phyloP scores from a whole-genome alignment of 2,113 vertebrate species.

The Talpa occidentalis region DNA sequence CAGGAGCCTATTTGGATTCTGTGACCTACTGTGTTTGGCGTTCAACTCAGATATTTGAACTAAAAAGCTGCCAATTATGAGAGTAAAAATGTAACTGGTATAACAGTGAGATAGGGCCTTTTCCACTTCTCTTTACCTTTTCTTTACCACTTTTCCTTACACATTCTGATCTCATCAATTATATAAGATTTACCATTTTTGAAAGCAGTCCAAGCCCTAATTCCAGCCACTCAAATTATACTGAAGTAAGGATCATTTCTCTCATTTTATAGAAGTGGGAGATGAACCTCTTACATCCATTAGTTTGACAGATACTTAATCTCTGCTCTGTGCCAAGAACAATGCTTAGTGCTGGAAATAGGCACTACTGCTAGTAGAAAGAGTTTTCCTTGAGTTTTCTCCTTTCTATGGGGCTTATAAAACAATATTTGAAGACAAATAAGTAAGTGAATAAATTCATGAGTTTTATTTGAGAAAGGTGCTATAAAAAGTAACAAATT shows the following conservation, averaged over 20 bases:
- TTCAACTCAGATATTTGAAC: background rate
- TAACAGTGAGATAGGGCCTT: too few species aligned
- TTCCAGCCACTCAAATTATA: background rate
- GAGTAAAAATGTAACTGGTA: background rate
- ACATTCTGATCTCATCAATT: background rate
- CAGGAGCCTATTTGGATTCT: background rate
- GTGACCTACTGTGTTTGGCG: background rate
- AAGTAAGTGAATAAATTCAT: background rate
- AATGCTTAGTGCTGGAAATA: background rate
- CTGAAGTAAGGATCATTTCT: background rate
- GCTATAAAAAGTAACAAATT: background rate
- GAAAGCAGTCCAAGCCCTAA: background rate
- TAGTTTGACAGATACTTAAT: too few species aligned
- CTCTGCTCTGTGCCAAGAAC: background rate
- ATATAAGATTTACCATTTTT: background rate
- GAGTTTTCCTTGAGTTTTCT: too few species aligned
- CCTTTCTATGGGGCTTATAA: background rate
- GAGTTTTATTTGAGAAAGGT: background rate
- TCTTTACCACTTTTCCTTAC: too few species aligned
- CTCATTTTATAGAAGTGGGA: background rate
- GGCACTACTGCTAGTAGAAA: too few species aligned
- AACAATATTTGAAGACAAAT: background rate
- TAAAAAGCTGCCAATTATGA: background rate
- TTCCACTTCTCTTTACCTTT: too few species aligned
- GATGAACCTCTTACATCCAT: background rate